Conservation (phyloP, 2,113 vertebrate genomes). For the Solea senegalensis region DNA sequence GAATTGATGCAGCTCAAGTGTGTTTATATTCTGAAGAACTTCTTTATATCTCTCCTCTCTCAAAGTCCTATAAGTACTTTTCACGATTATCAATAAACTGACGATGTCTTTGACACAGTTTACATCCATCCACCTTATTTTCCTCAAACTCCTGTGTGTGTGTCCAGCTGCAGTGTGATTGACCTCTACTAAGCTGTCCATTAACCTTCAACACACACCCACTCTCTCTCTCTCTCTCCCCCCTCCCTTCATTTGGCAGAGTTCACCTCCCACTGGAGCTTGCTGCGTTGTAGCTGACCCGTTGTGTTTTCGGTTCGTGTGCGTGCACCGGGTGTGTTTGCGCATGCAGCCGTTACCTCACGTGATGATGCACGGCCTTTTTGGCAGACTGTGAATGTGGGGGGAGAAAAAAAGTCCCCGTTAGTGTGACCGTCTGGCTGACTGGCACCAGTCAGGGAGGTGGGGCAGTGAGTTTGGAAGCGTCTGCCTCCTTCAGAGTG, state of each 20-base stretch:
- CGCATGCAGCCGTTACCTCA: slow-evolving; percentile 26
- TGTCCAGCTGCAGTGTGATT: slow-evolving; percentile 42
- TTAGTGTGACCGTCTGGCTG: slow-evolving; percentile 18
- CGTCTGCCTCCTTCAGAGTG: background rate
- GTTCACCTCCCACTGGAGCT: slow-evolving; percentile 10
- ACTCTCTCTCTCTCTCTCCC: background rate
- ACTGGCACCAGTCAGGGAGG: slow-evolving; percentile 8
- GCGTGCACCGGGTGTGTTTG: background rate
- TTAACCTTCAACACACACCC: slow-evolving; percentile 64
- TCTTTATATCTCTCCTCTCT: no score
- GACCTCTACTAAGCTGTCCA: slow-evolving; percentile 67
- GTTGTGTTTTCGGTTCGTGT: slow-evolving; percentile 9
- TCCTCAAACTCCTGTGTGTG: background rate
- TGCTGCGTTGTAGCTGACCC: slow-evolving; percentile 29
- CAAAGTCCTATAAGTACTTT: no score
- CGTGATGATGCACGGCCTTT: slow-evolving; percentile 6
- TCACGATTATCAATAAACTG: no score
- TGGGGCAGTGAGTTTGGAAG: background rate
- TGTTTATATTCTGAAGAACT: no score
- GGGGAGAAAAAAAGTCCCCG: background rate
- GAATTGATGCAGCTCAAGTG: no score
- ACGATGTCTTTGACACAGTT: no score
- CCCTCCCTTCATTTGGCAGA: slow-evolving; percentile 46
- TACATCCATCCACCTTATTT: background rate
- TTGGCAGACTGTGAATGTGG: slow-evolving; percentile 14